Base-by-base conservation (phyloP, 2,888 invertebrate species). In the Synanthedon myopaeformis region DNA sequence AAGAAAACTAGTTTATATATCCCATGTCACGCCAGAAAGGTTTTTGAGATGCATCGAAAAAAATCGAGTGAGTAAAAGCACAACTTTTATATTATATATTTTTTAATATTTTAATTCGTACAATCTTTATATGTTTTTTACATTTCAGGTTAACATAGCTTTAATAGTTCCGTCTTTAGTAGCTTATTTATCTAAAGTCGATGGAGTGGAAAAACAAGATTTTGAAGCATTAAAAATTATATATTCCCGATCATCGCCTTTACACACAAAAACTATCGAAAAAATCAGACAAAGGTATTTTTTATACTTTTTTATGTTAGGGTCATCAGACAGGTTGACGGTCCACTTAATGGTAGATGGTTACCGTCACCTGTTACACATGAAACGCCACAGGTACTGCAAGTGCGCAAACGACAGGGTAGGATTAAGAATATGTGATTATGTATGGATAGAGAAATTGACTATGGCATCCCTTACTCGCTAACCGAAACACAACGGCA, bases 231-330 rank as follows among this genome's bases (percentile, higher is more conserved):
- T 82, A n/a, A 72, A 70, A 69, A 66, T 74, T 54, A 67, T 81
- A 51, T 82, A 81, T 59, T 79, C 75, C 14, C 70, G 79, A 49
- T 72, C 78, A 55, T 71, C 74, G 49, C 78, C 77, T 55, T 70
- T 82, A 56, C 81, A 81, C 57, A 63, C 58, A 51, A 80, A 75
- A 61, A 76, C 74, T 41, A 76, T 82, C 51, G 66, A 76, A 59
- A 64, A 69, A 59, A 67, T 79, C 42, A 80, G 75, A 67, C 60
- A 62, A 62, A 76, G 74, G 82, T 76, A 61, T 35, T 10, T 35
- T 35, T 35, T 5, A 28, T 35, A 35, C 35, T 10, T 35, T 10
- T 35, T 35, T 8, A 35, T 35, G 3, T 10, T 35, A 35, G n/a
- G n/a, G n/a, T n/a, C n/a, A n/a, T n/a, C n/a, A n/a, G n/a, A n/a